Percentiles rank a stretch among this genome's conserved stretches.
phyloP scores from a whole-genome alignment of 23 tunicate genomes.

The Ciona savignyi region DNA sequence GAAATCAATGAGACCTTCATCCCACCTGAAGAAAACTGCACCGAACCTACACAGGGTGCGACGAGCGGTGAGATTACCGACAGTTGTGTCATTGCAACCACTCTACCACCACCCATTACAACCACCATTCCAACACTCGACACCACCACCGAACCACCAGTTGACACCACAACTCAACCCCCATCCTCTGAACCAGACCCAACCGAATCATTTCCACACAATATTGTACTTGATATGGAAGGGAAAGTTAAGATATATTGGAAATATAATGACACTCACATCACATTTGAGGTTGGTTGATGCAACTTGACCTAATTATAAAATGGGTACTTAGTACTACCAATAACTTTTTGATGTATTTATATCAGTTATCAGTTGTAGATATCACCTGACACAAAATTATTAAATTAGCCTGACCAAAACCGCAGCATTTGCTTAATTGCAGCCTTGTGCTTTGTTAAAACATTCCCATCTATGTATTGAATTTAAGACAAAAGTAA shows the following conservation, averaged over 20 bases:
- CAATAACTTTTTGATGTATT: too few relatives aligned
- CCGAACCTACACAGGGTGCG: neutral
- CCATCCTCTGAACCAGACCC: neutral
- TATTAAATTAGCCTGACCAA: too few relatives aligned
- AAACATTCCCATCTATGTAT: too few relatives aligned
- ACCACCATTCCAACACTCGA: neutral
- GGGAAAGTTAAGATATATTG: neutral
- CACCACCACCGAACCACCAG: neutral
- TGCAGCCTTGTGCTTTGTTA: too few relatives aligned
- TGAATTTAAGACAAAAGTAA: too few relatives aligned
- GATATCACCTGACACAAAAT: too few relatives aligned
- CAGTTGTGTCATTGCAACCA: neutral
- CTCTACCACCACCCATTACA: neutral
- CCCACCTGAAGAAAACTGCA: neutral
- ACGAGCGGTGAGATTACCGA: neutral
- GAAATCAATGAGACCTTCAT: neutral
- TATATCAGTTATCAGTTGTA: too few relatives aligned
- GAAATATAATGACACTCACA: slow-evolving; percentile 1
- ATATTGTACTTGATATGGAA: neutral
- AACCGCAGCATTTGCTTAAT: too few relatives aligned
- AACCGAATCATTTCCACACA: slow-evolving; percentile 2
- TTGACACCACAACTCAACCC: neutral
- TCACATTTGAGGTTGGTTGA: neutral
- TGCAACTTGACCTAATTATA: too few relatives aligned
- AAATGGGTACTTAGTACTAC: too few relatives aligned